A percentile compares a stretch with the other conserved stretches of the same genome.
phyloP scores from a whole-genome alignment of 2,797 vertebrate genomes.

The Silurus lanzhouensis region DNA sequence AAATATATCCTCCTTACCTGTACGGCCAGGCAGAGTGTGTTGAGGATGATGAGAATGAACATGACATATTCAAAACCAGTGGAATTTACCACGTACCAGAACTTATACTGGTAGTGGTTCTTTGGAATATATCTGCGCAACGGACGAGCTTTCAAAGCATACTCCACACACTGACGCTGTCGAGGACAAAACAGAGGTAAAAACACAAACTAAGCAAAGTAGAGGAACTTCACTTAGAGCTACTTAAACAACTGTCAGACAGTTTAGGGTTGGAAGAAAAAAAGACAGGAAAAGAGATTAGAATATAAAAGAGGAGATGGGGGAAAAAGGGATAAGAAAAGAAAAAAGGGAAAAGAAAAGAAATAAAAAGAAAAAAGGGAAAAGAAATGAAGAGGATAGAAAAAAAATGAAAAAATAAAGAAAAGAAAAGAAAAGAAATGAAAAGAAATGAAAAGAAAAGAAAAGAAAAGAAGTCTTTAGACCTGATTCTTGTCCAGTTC shows the following conservation, averaged over 20 bases:
- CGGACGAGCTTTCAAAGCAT: slow-evolving; percentile 94
- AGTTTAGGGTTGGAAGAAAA: background rate
- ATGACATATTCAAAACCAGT: slow-evolving; percentile 98
- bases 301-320: background rate
- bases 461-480: slow-evolving; percentile 39
- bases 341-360: background rate
- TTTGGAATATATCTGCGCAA: slow-evolving; percentile 96
- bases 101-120: slow-evolving; percentile 98
- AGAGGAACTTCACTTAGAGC: background rate
- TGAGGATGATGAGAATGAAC: slow-evolving; percentile 99
- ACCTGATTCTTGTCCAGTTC: slow-evolving; percentile 99
- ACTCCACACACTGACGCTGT: slow-evolving; percentile 97
- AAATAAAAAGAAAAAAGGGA: background rate
- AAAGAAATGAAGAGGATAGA: background rate
- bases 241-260: background rate
- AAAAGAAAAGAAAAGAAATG: background rate
- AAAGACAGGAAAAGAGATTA: background rate
- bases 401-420: too few relatives aligned
- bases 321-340: background rate
- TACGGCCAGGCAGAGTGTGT: slow-evolving; percentile 97
- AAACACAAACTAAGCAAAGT: background rate
- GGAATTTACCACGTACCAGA: slow-evolving; percentile 99
- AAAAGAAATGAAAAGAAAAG: too few relatives aligned
- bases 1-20: slow-evolving; percentile 78
- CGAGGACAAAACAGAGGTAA: background rate